Conservation (phyloP, 2,113 vertebrate genomes). For the Syrmaticus mikado region DNA sequence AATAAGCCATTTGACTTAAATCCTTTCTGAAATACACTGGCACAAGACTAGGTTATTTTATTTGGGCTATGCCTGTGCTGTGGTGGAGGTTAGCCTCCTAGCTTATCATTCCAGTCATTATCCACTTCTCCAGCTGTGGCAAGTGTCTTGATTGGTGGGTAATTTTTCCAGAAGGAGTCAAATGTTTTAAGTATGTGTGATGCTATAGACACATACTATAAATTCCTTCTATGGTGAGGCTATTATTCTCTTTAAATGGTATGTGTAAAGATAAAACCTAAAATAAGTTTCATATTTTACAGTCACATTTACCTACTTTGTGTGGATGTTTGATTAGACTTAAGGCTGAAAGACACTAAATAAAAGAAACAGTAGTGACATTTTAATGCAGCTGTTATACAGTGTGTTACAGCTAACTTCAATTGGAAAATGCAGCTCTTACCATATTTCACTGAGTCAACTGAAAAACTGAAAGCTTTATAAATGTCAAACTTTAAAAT, state of each 20-base stretch:
- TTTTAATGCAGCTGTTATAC: slow-evolving; percentile 43
- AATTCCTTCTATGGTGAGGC: neutral
- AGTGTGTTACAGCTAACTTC: neutral
- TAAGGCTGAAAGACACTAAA: slow-evolving; percentile 29
- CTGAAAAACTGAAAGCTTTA: slow-evolving; percentile 16
- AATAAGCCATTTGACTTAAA: neutral
- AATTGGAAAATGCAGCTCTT: slow-evolving; percentile 34
- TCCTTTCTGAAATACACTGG: neutral
- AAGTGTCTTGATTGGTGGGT: neutral
- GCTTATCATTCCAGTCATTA: neutral
- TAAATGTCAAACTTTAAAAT: slow-evolving; percentile 31
- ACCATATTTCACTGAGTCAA: neutral
- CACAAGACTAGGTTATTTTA: neutral
- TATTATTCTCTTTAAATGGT: neutral
- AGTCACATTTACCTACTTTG: slow-evolving; percentile 13
- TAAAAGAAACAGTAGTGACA: slow-evolving; percentile 39
- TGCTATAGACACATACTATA: neutral
- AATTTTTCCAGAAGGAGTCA: neutral
- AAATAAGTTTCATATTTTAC: neutral
- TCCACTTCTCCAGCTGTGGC: neutral
- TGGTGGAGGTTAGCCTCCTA: neutral
- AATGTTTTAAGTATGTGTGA: neutral
- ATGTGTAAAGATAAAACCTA: neutral
- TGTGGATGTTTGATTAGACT: neutral
- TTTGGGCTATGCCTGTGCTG: neutral